phyloP scores from a whole-genome alignment of 92 coral and sea anemone species.

The Parazoanthus swiftii region DNA sequence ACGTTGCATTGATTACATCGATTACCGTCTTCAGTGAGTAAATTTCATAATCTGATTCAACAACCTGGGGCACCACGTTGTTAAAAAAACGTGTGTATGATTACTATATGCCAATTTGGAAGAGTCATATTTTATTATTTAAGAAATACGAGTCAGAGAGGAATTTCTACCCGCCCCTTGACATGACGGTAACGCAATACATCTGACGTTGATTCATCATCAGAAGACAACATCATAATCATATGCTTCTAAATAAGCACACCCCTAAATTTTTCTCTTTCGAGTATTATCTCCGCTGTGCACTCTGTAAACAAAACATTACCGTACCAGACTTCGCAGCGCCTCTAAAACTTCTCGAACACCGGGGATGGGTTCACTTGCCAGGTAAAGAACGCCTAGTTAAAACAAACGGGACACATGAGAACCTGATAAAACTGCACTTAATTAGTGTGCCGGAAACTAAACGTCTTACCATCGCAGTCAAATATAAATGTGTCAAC shows the following conservation, averaged over 20 bases:
- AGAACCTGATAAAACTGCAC: neutral
- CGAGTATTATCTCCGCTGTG: neutral
- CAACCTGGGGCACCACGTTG: too few species aligned
- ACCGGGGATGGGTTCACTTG: constrained; percentile 15
- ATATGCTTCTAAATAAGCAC: too few species aligned
- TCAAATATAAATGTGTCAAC: constrained; percentile 37
- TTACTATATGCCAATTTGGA: too few species aligned
- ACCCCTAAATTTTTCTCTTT: neutral
- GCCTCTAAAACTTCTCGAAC: constrained; percentile 17
- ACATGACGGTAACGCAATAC: neutral
- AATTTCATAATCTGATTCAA: too few species aligned
- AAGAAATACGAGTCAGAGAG: neutral
- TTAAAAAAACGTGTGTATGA: too few species aligned
- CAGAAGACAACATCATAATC: neutral
- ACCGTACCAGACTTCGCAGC: constrained; percentile 30
- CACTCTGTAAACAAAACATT: neutral
- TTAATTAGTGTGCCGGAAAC: neutral
- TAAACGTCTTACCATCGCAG: constrained; percentile 28
- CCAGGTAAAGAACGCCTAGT: constrained; percentile 22
- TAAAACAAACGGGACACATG: neutral
- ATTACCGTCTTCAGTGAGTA: too few species aligned
- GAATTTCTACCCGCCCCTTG: neutral
- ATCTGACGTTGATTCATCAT: too few species aligned
- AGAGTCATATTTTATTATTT: too few species aligned
- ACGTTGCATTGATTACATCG: too few species aligned